Conservation (phyloP, 2,113 vertebrate genomes). For the Alaudala cheleensis region DNA sequence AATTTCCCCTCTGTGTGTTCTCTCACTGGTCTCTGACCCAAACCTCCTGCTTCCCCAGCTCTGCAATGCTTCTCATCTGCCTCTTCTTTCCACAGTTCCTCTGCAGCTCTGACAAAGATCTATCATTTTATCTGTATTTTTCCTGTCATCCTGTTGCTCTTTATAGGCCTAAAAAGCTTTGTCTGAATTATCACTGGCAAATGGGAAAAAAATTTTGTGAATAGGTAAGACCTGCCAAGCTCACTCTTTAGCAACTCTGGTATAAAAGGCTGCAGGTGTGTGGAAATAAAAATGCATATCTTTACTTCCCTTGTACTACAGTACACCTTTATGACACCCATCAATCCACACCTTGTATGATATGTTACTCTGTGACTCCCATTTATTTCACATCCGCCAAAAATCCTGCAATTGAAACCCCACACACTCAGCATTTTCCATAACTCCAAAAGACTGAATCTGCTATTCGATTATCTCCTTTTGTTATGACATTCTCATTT, state of each 20-base stretch:
- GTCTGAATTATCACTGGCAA: neutral
- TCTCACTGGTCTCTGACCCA: neutral
- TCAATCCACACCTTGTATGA: neutral
- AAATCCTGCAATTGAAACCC: neutral
- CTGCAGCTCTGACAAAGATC: neutral
- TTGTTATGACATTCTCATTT: neutral
- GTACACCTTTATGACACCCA: neutral
- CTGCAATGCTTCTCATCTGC: neutral
- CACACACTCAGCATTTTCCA: neutral
- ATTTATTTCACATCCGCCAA: neutral
- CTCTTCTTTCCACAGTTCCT: neutral
- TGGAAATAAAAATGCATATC: neutral
- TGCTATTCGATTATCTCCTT: neutral
- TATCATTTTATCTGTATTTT: neutral
- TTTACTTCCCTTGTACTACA: neutral
- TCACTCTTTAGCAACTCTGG: neutral
- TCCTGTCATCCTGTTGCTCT: neutral
- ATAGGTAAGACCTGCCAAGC: neutral
- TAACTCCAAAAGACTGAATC: neutral
- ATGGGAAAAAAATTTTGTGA: neutral
- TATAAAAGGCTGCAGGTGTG: neutral
- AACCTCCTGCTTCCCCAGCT: neutral
- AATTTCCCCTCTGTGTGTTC: neutral
- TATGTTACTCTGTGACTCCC: neutral
- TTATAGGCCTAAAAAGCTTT: neutral